phyloP scores from a whole-genome alignment of 2,113 vertebrate species.

The Falco punctatus region DNA sequence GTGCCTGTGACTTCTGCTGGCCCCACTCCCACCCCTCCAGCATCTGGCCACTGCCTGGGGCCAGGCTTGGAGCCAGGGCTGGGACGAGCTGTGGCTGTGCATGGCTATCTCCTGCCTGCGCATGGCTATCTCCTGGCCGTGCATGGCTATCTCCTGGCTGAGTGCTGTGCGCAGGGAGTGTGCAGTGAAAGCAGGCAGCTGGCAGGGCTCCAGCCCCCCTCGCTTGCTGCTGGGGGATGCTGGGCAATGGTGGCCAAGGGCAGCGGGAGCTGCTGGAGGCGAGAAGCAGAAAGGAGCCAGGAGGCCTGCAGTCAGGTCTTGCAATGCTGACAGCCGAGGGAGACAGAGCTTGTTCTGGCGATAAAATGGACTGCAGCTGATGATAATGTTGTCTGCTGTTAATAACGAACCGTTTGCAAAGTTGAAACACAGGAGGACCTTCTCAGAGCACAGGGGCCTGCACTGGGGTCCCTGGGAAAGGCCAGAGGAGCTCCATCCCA shows the following conservation, averaged over 20 bases:
- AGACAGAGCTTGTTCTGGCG: background rate
- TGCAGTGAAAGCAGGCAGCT: fast-evolving
- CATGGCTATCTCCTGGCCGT: no score
- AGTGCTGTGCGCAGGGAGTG: fast-evolving
- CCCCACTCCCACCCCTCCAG: background rate
- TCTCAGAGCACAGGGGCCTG: background rate
- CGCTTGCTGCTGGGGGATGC: background rate
- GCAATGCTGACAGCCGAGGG: background rate
- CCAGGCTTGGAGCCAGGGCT: background rate
- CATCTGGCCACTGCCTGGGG: background rate
- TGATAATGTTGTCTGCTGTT: background rate
- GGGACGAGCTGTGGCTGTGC: background rate
- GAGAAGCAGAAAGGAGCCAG: background rate
- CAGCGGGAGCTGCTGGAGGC: background rate
- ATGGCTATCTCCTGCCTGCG: background rate
- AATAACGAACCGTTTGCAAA: background rate
- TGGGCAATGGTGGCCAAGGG: fast-evolving
- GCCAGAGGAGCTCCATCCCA: fast-evolving
- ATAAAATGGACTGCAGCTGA: background rate
- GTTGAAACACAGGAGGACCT: background rate
- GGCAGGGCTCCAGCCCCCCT: no score
- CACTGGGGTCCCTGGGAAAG: background rate
- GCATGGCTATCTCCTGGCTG: background rate
- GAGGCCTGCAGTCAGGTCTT: background rate
- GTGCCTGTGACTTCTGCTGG: background rate